Conservation (phyloP, 2,797 vertebrate genomes). For the Perdix hodgsoniae region DNA sequence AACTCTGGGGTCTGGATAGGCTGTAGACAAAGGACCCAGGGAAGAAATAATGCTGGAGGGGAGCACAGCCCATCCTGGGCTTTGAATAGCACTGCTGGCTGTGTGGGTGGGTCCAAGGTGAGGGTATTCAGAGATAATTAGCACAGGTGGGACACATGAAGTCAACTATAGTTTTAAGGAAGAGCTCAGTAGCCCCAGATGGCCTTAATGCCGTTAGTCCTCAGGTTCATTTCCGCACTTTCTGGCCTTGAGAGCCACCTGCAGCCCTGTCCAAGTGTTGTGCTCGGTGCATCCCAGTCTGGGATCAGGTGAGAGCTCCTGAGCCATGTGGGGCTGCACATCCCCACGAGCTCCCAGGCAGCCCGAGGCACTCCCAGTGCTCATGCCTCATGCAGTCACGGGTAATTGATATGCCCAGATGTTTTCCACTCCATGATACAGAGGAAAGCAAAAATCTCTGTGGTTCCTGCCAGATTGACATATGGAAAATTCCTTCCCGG, state of each 20-base stretch:
- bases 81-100: background rate
- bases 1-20: background rate
- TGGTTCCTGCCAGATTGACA: constrained; percentile 16
- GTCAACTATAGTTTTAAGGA: background rate
- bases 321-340: background rate
- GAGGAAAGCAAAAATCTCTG: background rate
- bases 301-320: rapidly evolving
- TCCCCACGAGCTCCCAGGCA: background rate
- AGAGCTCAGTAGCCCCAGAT: background rate
- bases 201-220: background rate
- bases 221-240: background rate
- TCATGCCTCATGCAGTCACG: background rate
- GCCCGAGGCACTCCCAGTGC: background rate
- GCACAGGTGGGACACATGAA: background rate
- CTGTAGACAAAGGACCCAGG: rapidly evolving
- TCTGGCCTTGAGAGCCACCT: background rate
- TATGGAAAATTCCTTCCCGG: constrained; percentile 46
- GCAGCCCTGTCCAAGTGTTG: background rate
- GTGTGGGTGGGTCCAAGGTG: background rate
- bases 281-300: background rate
- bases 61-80: rapidly evolving
- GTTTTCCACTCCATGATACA: background rate
- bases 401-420: constrained; percentile 42
- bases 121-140: background rate
- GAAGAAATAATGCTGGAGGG: rapidly evolving